Percentiles rank a stretch among this genome's conserved stretches.
phyloP scores from a whole-genome alignment of 2,113 vertebrate species.

The Apeltes quadracus region DNA sequence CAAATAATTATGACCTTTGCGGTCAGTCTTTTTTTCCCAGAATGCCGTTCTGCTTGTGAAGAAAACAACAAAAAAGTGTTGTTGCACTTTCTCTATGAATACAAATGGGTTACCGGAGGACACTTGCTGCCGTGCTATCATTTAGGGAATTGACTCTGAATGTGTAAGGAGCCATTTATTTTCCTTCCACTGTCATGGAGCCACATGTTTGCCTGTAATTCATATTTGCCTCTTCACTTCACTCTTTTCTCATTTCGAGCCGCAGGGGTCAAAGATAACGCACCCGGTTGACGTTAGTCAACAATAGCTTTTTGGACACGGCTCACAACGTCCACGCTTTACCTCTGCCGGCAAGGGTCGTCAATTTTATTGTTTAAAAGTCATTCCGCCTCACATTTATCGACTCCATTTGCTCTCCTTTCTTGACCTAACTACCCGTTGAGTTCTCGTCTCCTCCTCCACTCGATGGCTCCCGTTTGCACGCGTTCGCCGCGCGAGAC shows the following conservation, averaged over 20 bases:
- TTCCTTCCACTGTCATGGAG: conserved; percentile 42
- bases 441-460: conserved; percentile 63
- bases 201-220: conserved; percentile 66
- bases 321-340: conserved; percentile 77
- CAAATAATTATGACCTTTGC: conserved; percentile 77
- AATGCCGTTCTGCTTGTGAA: conserved; percentile 47
- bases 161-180: conserved; percentile 60
- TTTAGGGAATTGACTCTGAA: conserved; percentile 68
- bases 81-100: conserved; percentile 60
- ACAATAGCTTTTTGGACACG: conserved; percentile 78
- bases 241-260: conserved; percentile 73
- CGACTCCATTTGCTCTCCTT: conserved; percentile 83
- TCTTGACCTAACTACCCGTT: conserved; percentile 83
- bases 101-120: conserved; percentile 57
- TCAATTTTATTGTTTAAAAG: conserved; percentile 86
- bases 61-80: conserved; percentile 17
- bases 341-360: conserved; percentile 73
- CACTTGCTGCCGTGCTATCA: conserved; percentile 37
- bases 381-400: conserved; percentile 81
- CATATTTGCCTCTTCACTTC: conserved; percentile 66
- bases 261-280: conserved; percentile 75
- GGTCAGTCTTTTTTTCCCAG: conserved; percentile 61
- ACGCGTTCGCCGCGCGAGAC: conserved; percentile 74
- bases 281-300: conserved; percentile 73
- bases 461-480: conserved; percentile 54